Evolutionary conservation across 2,113 vertebrate species (phyloP), one percentile per base, ranked within the genome.

Genomic region (Tapirus terrestris): DNA sequence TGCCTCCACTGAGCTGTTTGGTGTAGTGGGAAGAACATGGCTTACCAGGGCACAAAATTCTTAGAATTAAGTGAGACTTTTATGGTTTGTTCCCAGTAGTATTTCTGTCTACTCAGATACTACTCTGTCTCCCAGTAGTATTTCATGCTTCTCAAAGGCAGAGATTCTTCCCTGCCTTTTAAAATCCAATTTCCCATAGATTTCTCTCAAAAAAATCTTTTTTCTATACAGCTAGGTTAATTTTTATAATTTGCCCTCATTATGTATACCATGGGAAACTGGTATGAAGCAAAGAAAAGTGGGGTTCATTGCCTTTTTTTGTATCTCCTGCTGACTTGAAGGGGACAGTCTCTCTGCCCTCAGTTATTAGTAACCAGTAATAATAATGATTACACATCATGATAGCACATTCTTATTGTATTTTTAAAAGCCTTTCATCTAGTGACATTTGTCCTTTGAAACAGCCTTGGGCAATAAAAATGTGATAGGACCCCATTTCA

Each of bases 401-500:
- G 43, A 45, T 17, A 36, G 53, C 39, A 77, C n/a, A 27, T 79
- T 86, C 56, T 84, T 11, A 72, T 16, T 68, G 10, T 20, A 48
- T 67, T 96, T 93, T 70, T 72, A 33, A 91, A 91, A 94, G 33
- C n/a, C n/a, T 93, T 89, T 58, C 51, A 12, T 77, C 17, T 53
- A 56, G 80, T 94, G 48, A 33, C 39, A n/a, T 83, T 63, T 58
- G 65, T 79, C 58, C 70, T 93, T 72, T 97, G 92, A 72, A 92
- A 86, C 6, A 76, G 88, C 36, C 43, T 45, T 96, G 96, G 93
- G 95, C 97, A 93, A 63, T 95, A 92, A 96, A 93, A 96, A 63
- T 36, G 25, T 3, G 16, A 33, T 39, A 67, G 72, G 65, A 33
- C 70, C 79, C 45, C 79, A 84, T 90, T 93, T 61, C 68, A n/a